A percentile compares a stretch with the other conserved stretches of the same genome.
Evolutionary conservation across 1,140 invertebrate genomes (phyloP).

Genomic region (Hycleus cichorii): DNA sequence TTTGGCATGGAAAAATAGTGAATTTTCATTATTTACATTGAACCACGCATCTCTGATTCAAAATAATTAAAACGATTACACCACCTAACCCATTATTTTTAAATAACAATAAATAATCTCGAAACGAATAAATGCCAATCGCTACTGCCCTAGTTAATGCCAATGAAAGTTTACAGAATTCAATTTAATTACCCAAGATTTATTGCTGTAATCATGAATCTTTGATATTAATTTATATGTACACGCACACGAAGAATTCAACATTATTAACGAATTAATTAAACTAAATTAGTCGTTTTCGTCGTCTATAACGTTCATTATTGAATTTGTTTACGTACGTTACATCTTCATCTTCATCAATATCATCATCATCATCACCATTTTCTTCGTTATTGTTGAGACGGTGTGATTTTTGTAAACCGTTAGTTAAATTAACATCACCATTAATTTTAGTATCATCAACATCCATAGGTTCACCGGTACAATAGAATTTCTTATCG

Average conservation of each 20-base stretch:
- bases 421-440: neutral
- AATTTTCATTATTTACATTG: too few species aligned
- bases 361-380: neutral
- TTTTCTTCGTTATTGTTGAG: neutral
- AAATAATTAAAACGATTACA: too few species aligned
- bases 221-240: too few species aligned
- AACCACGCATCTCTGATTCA: neutral
- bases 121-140: too few species aligned
- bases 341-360: neutral
- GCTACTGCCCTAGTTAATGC: too few species aligned
- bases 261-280: neutral
- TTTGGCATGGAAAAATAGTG: constrained; percentile 15
- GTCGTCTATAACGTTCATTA: neutral
- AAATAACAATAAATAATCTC: too few species aligned
- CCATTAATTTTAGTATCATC: neutral
- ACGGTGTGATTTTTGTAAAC: neutral
- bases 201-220: too few species aligned
- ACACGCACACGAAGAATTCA: neutral
- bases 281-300: neutral
- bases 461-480: constrained; percentile 26
- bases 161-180: too few species aligned
- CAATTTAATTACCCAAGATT: too few species aligned
- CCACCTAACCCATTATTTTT: too few species aligned
- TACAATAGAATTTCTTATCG: constrained; percentile 15
- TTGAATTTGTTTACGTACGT: neutral